Base-by-base conservation (phyloP, 2,113 vertebrate genomes). In the Aix galericulata region DNA sequence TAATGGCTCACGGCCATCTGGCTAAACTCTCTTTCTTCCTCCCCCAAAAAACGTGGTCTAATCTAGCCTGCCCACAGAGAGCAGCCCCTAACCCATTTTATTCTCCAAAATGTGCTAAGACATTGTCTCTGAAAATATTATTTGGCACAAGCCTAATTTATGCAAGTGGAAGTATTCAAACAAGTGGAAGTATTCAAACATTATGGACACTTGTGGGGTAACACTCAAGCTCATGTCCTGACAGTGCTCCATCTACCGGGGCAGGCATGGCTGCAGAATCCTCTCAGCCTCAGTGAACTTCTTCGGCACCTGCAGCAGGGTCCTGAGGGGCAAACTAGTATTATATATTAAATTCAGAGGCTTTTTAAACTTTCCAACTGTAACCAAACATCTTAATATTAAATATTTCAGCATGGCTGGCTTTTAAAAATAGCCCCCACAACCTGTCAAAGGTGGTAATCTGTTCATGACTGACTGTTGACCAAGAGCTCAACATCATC, bases 1-100 rank as follows among this genome's bases (percentile, higher is more conserved):
- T n/a, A 64, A 74, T 79, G 83, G 83, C 83, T 94, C 17, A 55
- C 1, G 12, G 94, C 86, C 92, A 93, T 94, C 86, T 91, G 88
- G 69, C 56, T 85, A 72, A 84, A 88, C 34, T 81, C 42, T 75
- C 56, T 93, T 82, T 87, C 53, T 60, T 91, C 83, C 32, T 75
- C 42, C 83, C 68, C 56, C 68, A 20, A 93, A 79, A 8, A 56
- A 42, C 27, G 46, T 74, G 80, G 46, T 90, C 75, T 71, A 77
- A 91, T 77, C 36, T 38, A 95, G 46, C 29, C 42, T 81, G 40
- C 32, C 27, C 40, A 32, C 8, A 17, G 83, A 86, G 20, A 88
- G 25, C 52, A 80, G 11, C 13, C 46, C 40, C 6, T 66, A 52
- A 63, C 60, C 91, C 50, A 29, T 63, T 56, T 36, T 82, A 42